Percentiles rank a stretch among this genome's conserved stretches.
phyloP scores from a whole-genome alignment of 2,113 vertebrate genomes.

The Elephantulus edwardii region DNA sequence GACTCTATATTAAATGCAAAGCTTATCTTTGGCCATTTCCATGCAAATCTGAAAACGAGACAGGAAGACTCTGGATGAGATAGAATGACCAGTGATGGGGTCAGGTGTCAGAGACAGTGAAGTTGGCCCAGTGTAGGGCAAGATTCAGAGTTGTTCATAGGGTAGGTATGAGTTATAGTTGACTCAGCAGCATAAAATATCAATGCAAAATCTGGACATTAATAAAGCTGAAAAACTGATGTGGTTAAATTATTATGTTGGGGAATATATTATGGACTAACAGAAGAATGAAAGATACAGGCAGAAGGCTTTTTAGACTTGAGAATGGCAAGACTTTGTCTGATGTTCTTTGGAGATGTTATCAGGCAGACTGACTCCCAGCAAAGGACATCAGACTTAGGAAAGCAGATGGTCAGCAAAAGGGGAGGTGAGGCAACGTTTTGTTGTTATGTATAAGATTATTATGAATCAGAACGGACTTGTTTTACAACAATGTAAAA shows the following conservation, averaged over 20 bases:
- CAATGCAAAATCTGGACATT: not conserved
- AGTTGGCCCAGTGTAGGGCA: too few species aligned
- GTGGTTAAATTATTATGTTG: too few species aligned
- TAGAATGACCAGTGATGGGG: too few species aligned
- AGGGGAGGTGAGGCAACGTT: not conserved
- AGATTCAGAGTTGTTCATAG: too few species aligned
- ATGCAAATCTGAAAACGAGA: too few species aligned
- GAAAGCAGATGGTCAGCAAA: not conserved
- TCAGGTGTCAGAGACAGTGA: too few species aligned
- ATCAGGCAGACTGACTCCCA: not conserved
- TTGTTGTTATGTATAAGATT: not conserved
- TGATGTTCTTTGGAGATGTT: not conserved
- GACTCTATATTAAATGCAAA: too few species aligned
- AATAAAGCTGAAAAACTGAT: not conserved
- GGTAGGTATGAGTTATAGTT: too few species aligned
- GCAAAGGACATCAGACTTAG: not conserved
- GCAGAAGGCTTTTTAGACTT: not conserved
- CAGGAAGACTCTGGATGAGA: too few species aligned
- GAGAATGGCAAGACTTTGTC: not conserved
- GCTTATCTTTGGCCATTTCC: too few species aligned
- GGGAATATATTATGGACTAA: not conserved
- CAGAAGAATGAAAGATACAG: not conserved
- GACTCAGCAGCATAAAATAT: too few species aligned
- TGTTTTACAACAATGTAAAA: not conserved
- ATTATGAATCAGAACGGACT: not conserved